Percentiles rank a stretch among this genome's conserved stretches.
phyloP scores from a whole-genome alignment of 2,888 invertebrate species.

The Drosophila eohydei region DNA sequence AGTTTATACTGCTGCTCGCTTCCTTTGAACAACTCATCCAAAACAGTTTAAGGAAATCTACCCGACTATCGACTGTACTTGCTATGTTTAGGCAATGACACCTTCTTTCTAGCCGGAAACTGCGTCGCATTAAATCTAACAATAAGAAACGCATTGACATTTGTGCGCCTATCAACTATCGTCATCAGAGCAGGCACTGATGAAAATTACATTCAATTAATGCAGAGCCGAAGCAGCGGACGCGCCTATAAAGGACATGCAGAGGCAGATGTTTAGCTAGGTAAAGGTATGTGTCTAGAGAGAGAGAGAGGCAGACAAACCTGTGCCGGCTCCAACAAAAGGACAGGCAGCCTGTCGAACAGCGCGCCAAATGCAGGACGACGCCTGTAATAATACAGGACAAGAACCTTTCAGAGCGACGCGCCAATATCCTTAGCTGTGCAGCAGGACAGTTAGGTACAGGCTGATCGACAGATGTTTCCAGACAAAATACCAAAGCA shows the following conservation, averaged over 20 bases:
- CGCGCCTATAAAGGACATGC: conserved; percentile 35
- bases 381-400: conserved; percentile 61
- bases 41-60: neutral
- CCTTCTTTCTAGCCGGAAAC: conserved; percentile 51
- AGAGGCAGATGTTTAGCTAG: conserved; percentile 66
- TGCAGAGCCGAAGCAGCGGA: conserved; percentile 50
- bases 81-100: conserved; percentile 11
- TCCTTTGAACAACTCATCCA: neutral
- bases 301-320: conserved; percentile 40
- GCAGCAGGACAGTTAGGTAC: conserved; percentile 10
- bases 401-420: conserved; percentile 35
- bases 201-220: conserved; percentile 75
- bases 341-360: conserved; percentile 40
- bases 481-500: conserved; percentile 62
- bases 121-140: conserved; percentile 36
- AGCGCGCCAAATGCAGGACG: conserved; percentile 60
- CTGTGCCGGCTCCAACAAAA: conserved; percentile 65
- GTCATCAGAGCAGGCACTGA: conserved; percentile 40
- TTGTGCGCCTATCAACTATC: conserved; percentile 55
- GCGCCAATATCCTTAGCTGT: conserved; percentile 55
- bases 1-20: no score
- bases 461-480: conserved; percentile 65
- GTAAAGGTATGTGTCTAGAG: neutral
- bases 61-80: conserved; percentile 38
- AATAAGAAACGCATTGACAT: conserved; percentile 35